These are phyloP conservation scores for Eristalinus aeneus DNA, from an alignment of 2,888 invertebrate species.

Conservation along the genomic window DNA sequence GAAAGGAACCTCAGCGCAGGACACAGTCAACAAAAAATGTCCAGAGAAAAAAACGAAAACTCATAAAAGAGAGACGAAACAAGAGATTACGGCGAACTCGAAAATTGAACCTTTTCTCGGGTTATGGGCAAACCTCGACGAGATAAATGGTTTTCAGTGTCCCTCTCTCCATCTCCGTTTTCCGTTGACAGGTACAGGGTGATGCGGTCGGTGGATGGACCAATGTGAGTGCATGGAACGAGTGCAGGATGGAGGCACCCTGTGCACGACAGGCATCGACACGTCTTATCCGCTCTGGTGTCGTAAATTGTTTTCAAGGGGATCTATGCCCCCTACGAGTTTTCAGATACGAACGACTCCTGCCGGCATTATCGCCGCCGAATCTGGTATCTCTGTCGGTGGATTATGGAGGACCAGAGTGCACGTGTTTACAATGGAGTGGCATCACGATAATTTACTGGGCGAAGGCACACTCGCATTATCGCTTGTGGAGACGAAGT, in stretches of 20 bases:
- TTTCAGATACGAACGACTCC: neutral
- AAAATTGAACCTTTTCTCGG: conserved; percentile 29
- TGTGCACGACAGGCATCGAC: conserved; percentile 53
- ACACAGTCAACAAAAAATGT: conserved; percentile 22
- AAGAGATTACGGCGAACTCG: conserved; percentile 39
- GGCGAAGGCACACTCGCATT: neutral
- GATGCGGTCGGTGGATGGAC: neutral
- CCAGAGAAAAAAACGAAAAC: conserved; percentile 18
- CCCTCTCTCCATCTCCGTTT: neutral
- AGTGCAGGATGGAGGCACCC: neutral
- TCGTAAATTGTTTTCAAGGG: conserved; percentile 18
- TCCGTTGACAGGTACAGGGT: conserved; percentile 3
- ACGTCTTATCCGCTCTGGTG: conserved; percentile 49
- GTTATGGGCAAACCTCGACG: conserved; percentile 58
- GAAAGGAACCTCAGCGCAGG: conserved; percentile 46
- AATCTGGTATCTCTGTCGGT: neutral
- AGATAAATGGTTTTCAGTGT: conserved; percentile 54
- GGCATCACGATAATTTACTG: conserved; percentile 11
- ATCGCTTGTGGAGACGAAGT: neutral
- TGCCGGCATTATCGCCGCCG: conserved; percentile 3
- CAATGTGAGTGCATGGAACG: neutral
- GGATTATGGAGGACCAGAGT: conserved; percentile 3
- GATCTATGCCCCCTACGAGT: conserved; percentile 9
- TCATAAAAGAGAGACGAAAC: conserved; percentile 6
- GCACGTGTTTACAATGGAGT: conserved; percentile 20